phyloP scores from a whole-genome alignment of 2,888 invertebrate species.

The Sphecodes monilicornis region DNA sequence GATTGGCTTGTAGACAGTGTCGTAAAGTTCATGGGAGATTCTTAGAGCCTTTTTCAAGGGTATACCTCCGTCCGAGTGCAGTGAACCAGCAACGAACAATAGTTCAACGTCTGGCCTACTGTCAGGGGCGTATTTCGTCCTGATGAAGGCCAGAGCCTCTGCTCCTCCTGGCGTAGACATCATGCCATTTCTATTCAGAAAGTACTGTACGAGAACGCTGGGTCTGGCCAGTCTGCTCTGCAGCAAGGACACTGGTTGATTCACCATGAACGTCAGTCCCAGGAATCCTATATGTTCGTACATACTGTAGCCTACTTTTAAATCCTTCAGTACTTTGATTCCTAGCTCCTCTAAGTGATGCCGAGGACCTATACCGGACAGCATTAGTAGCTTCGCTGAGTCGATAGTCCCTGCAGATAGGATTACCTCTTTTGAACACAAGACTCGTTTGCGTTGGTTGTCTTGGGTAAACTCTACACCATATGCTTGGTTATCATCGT shows the following conservation, averaged over 20 bases:
- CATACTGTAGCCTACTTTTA: slow-evolving; percentile 89
- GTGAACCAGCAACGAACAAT: slow-evolving; percentile 85
- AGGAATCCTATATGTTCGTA: slow-evolving; percentile 89
- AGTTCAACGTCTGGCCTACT: slow-evolving; percentile 83
- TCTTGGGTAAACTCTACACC: slow-evolving; percentile 85
- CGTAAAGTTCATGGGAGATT: slow-evolving; percentile 82
- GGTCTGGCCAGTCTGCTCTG: slow-evolving; percentile 74
- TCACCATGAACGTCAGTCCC: slow-evolving; percentile 89
- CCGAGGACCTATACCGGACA: slow-evolving; percentile 89
- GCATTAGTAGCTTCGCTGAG: slow-evolving; percentile 91
- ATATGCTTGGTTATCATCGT: slow-evolving; percentile 76
- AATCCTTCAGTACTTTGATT: slow-evolving; percentile 87
- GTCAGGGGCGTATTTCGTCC: slow-evolving; percentile 83
- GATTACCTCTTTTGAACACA: slow-evolving; percentile 87
- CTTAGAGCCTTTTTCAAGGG: slow-evolving; percentile 79
- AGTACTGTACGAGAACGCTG: slow-evolving; percentile 79
- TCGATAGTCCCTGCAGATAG: slow-evolving; percentile 91
- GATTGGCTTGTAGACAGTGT: slow-evolving; percentile 84
- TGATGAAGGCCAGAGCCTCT: slow-evolving; percentile 83
- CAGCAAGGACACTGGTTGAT: slow-evolving; percentile 87
- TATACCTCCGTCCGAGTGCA: slow-evolving; percentile 85
- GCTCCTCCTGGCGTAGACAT: slow-evolving; percentile 84
- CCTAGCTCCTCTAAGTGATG: slow-evolving; percentile 86
- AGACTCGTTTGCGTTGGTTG: slow-evolving; percentile 84
- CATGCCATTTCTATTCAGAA: slow-evolving; percentile 79